phyloP scores from a whole-genome alignment of 2,888 invertebrate species.

The Clitarchus hookeri region DNA sequence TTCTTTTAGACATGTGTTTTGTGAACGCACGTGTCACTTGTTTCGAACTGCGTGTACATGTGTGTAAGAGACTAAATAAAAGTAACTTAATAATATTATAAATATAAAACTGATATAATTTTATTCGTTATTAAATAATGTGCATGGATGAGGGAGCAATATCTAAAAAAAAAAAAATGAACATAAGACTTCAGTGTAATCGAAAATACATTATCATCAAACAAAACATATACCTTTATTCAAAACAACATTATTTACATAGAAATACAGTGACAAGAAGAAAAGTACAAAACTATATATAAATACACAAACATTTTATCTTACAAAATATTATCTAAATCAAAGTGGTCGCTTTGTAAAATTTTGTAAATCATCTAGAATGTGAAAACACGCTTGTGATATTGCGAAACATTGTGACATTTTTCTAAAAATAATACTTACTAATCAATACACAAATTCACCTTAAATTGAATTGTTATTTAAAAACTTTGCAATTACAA shows the following conservation, averaged over 20 bases:
- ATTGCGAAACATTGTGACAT: not conserved
- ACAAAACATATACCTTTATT: not conserved
- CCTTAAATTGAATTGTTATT: not conserved
- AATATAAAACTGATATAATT: too few relatives aligned
- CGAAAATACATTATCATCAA: not conserved
- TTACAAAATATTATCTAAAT: not conserved
- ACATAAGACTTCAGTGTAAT: too few relatives aligned
- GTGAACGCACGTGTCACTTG: too few relatives aligned
- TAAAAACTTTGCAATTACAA: not conserved
- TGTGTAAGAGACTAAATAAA: too few relatives aligned
- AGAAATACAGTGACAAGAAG: not conserved
- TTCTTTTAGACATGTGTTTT: too few relatives aligned
- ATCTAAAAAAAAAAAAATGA: too few relatives aligned
- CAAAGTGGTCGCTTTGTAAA: too few relatives aligned
- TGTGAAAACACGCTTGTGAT: not conserved
- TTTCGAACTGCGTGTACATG: too few relatives aligned
- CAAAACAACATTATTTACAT: not conserved
- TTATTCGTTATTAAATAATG: too few relatives aligned
- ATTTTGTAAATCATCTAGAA: not conserved
- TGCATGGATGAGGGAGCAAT: too few relatives aligned
- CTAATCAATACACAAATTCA: not conserved
- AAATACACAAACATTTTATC: not conserved
- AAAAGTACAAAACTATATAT: slow-evolving; percentile 2
- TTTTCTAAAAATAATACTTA: not conserved
- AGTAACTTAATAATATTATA: too few relatives aligned